Evolutionary conservation across 2,113 vertebrate species (phyloP).

Genomic region (Antechinus flavipes): DNA sequence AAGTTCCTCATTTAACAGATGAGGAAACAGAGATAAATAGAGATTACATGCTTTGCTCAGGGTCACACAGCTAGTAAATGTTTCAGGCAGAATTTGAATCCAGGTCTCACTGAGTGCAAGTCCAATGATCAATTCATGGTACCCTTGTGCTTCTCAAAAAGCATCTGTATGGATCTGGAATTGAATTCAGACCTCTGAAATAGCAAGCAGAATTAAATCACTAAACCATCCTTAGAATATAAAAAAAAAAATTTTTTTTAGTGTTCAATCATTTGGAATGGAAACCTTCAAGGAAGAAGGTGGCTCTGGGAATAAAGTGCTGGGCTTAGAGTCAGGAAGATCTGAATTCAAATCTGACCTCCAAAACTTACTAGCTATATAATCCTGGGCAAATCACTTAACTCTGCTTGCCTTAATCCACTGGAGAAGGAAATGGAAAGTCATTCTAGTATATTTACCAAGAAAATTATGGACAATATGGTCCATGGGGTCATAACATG

Average conservation of each 20-base stretch:
- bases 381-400: not conserved
- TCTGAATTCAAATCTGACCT: not conserved
- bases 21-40: not conserved
- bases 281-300: not conserved
- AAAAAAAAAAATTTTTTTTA: not conserved
- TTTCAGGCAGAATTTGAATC: not conserved
- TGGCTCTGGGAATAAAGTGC: not conserved
- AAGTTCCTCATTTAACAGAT: not conserved
- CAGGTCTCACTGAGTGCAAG: not conserved
- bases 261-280: not conserved
- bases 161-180: not conserved
- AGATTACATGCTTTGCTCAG: not conserved
- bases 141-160: not conserved
- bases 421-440: not conserved
- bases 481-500: not conserved
- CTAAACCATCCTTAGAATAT: not conserved
- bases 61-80: not conserved
- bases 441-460: not conserved
- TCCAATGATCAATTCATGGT: not conserved
- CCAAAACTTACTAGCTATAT: not conserved
- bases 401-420: not conserved
- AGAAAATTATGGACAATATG: not conserved
- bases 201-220: too few species aligned
- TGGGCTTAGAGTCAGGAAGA: not conserved
- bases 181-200: not conserved